Evolutionary conservation across 2,797 vertebrate species (phyloP).

Genomic region (Hydrolagus colliei): DNA sequence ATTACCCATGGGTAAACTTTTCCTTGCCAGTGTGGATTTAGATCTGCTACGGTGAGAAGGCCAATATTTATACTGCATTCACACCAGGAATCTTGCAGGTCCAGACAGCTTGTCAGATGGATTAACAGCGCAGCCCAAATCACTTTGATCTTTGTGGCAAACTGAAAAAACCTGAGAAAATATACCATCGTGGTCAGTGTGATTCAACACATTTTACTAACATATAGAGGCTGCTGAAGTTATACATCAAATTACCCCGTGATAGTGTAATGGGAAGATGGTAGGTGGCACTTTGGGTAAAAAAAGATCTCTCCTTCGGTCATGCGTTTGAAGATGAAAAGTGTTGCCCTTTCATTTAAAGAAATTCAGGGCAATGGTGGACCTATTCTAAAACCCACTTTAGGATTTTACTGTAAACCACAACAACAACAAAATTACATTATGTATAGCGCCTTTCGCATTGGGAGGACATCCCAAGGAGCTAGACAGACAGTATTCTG

Average conservation of each 20-base stretch:
- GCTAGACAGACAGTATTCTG: too few species aligned
- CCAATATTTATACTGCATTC: slow-evolving; percentile 34
- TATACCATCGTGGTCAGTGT: background rate
- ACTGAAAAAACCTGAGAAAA: slow-evolving; percentile 15
- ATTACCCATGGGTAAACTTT: slow-evolving; percentile 26
- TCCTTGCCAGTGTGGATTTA: slow-evolving; percentile 18
- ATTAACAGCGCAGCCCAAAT: slow-evolving; percentile 12
- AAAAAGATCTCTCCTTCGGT: background rate
- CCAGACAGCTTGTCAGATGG: slow-evolving; percentile 10
- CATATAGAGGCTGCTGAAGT: background rate
- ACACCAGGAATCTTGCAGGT: slow-evolving; percentile 17
- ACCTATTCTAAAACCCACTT: too few species aligned
- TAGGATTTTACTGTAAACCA: too few species aligned
- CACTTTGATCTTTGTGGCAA: slow-evolving; percentile 23
- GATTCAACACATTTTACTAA: background rate
- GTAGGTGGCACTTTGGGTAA: background rate
- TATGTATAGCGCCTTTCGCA: too few species aligned
- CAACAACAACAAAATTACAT: too few species aligned
- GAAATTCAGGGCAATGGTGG: too few species aligned
- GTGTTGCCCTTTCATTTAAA: too few species aligned
- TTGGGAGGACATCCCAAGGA: too few species aligned
- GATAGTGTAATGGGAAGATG: too few species aligned
- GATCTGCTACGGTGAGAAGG: slow-evolving; percentile 13
- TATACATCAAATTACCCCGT: too few species aligned
- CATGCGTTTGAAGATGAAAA: background rate